A percentile compares a stretch with the other conserved stretches of the same genome.
Evolutionary conservation across 1,140 invertebrate species (phyloP).

Genomic region (Coenobita brevimanus): DNA sequence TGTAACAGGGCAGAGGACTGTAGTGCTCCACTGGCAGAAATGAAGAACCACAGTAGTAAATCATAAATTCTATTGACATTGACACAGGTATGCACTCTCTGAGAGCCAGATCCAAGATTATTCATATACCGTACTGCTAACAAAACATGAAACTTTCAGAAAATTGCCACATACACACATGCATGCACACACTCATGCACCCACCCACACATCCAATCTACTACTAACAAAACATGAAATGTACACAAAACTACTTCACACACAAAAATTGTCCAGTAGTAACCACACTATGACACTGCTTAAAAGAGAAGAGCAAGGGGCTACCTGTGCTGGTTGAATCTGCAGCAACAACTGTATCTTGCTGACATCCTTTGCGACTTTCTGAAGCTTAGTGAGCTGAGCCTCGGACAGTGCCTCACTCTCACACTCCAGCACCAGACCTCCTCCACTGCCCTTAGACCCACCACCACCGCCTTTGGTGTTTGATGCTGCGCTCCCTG

Average conservation of each 20-base stretch:
- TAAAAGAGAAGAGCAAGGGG: too few species aligned
- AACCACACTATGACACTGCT: background rate
- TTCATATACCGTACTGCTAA: too few species aligned
- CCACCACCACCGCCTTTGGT: background rate
- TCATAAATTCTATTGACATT: too few species aligned
- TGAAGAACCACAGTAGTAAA: too few species aligned
- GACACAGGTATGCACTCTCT: too few species aligned
- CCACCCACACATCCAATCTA: background rate
- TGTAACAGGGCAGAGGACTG: too few species aligned
- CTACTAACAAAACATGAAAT: background rate
- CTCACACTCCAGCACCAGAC: constrained; percentile 40
- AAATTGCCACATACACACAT: too few species aligned
- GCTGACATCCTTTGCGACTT: constrained; percentile 12
- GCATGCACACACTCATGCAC: too few species aligned
- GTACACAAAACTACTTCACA: too few species aligned
- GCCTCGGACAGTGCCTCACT: constrained; percentile 30
- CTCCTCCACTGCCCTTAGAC: background rate
- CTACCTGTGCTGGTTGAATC: constrained; percentile 17
- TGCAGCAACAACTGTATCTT: constrained; percentile 30
- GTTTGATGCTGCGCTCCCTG: background rate
- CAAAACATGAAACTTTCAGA: too few species aligned
- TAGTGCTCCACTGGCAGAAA: too few species aligned
- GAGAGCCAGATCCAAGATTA: too few species aligned
- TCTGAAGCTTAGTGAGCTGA: constrained; percentile 23
- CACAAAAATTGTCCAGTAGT: background rate